Evolutionary conservation across 2,888 invertebrate species (phyloP).

Genomic region (Orthosia cruda): DNA sequence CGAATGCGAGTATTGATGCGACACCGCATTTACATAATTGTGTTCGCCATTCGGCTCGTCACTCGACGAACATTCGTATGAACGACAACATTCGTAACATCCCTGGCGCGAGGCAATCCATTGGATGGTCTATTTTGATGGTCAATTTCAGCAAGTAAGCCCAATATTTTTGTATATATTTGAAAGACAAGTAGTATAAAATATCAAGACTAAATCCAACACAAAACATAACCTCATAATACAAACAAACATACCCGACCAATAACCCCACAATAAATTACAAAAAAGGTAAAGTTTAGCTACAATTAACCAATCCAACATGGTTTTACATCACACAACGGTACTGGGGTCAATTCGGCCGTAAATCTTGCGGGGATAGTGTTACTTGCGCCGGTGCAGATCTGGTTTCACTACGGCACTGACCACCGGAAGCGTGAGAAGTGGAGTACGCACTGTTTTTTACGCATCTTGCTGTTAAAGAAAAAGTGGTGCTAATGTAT

Average conservation of each 20-base stretch:
- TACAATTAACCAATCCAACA: slow-evolving; percentile 53
- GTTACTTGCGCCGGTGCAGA: slow-evolving; percentile 69
- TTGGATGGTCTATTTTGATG: too few species aligned
- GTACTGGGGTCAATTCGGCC: slow-evolving; percentile 61
- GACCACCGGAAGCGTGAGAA: slow-evolving; percentile 79
- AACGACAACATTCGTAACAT: too few species aligned
- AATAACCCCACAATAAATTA: slow-evolving; percentile 32
- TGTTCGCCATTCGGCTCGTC: too few species aligned
- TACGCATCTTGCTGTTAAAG: slow-evolving; percentile 2
- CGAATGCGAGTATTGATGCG: too few species aligned
- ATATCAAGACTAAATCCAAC: too few species aligned
- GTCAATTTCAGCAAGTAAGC: too few species aligned
- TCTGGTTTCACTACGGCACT: slow-evolving; percentile 64
- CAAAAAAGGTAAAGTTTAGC: slow-evolving; percentile 40
- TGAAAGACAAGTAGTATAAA: too few species aligned
- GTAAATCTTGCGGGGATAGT: slow-evolving; percentile 74
- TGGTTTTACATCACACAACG: slow-evolving; percentile 47
- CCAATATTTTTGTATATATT: too few species aligned
- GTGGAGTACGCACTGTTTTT: slow-evolving; percentile 50
- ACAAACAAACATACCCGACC: slow-evolving; percentile 5
- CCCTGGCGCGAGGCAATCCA: too few species aligned
- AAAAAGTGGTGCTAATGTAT: slow-evolving; percentile 5
- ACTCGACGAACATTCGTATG: too few species aligned
- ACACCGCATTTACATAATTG: too few species aligned
- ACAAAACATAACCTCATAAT: too few species aligned